These are phyloP conservation scores for Lindbergichthys nudifrons DNA, from an alignment of 2,797 vertebrate genomes.

Conservation along the genomic window DNA sequence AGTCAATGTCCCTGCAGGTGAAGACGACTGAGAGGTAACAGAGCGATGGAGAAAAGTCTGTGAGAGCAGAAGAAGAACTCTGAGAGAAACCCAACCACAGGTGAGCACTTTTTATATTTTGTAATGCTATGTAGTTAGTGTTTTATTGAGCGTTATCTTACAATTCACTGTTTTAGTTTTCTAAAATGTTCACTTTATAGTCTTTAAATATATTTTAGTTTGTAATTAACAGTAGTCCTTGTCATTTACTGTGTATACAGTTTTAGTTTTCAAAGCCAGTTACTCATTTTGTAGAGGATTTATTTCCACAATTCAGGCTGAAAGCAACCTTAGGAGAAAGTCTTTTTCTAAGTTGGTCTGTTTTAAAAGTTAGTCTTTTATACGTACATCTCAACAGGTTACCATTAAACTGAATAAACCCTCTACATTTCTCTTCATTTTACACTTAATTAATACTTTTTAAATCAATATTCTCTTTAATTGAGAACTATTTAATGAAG, in stretches of 20 bases:
- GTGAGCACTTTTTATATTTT: slow-evolving; percentile 53
- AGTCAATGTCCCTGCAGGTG: slow-evolving; percentile 85
- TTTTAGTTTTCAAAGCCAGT: background rate
- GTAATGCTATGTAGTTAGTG: background rate
- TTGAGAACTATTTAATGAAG: background rate
- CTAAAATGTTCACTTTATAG: too few relatives aligned
- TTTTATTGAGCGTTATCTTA: fast-evolving
- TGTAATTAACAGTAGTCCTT: background rate
- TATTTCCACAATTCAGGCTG: background rate
- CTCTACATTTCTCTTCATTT: background rate
- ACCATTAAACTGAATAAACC: background rate
- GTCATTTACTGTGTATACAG: too few relatives aligned
- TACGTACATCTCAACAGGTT: background rate
- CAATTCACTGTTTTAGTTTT: background rate
- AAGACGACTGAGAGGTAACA: slow-evolving; percentile 81
- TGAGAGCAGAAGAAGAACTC: slow-evolving; percentile 66
- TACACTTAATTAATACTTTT: background rate
- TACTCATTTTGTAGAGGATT: background rate
- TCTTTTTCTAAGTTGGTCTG: too few relatives aligned
- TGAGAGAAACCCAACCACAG: slow-evolving; percentile 42
- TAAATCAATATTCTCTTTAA: background rate
- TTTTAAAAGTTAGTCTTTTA: background rate
- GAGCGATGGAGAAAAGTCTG: slow-evolving; percentile 79
- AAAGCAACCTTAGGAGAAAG: background rate
- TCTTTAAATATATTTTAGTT: background rate